phyloP scores from a whole-genome alignment of 30 jellyfish, hydroid and myxozoan species.

The Rhopilema esculentum region DNA sequence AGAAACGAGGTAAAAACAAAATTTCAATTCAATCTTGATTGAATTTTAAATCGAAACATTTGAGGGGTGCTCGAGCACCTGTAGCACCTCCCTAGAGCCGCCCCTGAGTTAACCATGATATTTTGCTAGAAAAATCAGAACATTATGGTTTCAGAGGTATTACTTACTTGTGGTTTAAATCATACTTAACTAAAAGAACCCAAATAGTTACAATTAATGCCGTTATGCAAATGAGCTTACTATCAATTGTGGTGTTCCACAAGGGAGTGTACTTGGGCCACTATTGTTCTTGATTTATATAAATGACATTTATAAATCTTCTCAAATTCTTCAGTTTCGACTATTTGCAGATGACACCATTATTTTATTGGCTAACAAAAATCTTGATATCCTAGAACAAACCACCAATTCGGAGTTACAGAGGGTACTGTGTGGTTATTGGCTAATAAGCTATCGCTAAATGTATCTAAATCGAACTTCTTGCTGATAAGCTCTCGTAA shows the following conservation, averaged over 20 bases:
- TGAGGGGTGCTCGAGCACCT: too few species aligned
- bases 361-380: neutral
- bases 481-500: too few species aligned
- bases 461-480: neutral
- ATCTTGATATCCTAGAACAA: constrained; percentile 17
- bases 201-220: neutral
- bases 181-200: neutral
- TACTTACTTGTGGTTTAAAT: neutral
- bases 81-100: too few species aligned
- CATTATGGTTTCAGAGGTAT: neutral
- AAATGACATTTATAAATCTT: neutral
- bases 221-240: neutral
- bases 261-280: neutral
- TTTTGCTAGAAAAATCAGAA: neutral
- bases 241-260: neutral
- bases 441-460: constrained; percentile 5
- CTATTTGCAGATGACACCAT: neutral
- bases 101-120: too few species aligned
- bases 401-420: constrained; percentile 15
- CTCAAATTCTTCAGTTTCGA: neutral
- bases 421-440: constrained; percentile 32
- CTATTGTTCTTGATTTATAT: neutral
- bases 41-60: too few species aligned
- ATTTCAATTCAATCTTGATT: too few species aligned
- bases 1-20: too few species aligned